phyloP scores from a whole-genome alignment of 2,113 vertebrate genomes.

The Calcarius ornatus region DNA sequence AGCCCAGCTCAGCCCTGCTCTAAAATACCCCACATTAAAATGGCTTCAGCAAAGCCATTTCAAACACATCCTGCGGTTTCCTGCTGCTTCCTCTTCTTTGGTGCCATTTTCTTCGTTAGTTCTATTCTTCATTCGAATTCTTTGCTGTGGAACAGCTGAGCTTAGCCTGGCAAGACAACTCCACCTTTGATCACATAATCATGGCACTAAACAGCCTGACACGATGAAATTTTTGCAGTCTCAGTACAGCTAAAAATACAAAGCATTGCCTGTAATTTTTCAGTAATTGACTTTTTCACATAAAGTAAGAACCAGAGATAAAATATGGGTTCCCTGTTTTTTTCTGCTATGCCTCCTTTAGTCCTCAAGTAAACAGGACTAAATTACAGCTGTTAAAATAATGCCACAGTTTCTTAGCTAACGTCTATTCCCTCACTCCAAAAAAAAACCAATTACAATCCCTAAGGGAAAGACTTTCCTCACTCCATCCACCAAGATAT shows the following conservation, averaged over 20 bases:
- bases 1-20: background rate
- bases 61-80: background rate
- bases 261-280: background rate
- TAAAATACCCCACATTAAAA: background rate
- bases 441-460: background rate
- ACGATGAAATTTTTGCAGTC: background rate
- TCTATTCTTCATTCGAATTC: background rate
- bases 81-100: background rate
- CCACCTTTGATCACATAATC: background rate
- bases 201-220: background rate
- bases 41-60: background rate
- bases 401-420: background rate
- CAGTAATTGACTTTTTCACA: background rate
- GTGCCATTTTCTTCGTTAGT: background rate
- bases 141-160: background rate
- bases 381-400: conserved; percentile 6
- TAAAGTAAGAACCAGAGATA: background rate
- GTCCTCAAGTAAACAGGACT: background rate
- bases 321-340: background rate
- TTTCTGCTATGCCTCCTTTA: background rate
- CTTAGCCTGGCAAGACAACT: background rate
- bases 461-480: background rate
- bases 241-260: background rate
- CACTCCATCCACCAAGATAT: background rate
- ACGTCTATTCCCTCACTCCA: background rate